Evolutionary conservation across 2,888 invertebrate species (phyloP).

Genomic region (Eilema griseolum): DNA sequence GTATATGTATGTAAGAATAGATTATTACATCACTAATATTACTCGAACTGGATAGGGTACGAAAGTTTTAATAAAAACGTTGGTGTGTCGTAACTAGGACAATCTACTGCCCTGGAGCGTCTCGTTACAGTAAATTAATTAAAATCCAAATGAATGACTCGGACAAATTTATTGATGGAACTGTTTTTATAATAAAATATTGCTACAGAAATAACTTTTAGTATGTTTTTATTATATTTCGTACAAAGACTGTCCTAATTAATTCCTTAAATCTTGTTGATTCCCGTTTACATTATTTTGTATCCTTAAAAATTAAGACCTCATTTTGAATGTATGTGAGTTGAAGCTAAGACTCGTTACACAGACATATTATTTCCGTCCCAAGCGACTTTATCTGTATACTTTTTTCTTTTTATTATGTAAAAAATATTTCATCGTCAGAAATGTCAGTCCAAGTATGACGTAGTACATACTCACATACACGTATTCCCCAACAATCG

Average conservation of each 20-base stretch:
- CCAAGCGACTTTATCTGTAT: background rate
- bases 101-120: constrained; percentile 56
- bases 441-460: background rate
- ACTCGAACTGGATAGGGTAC: constrained; percentile 38
- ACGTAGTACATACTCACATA: constrained; percentile 5
- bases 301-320: background rate
- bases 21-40: constrained; percentile 40
- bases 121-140: constrained; percentile 70
- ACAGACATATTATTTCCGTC: background rate
- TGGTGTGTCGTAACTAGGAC: constrained; percentile 48
- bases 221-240: too few relatives aligned
- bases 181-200: constrained; percentile 48
- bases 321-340: background rate
- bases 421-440: background rate
- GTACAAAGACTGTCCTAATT: too few relatives aligned
- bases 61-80: constrained; percentile 70
- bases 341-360: background rate
- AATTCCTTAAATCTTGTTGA: too few relatives aligned
- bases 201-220: too few relatives aligned
- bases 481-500: background rate
- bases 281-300: too few relatives aligned
- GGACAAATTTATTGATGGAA: constrained; percentile 61
- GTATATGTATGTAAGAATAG: background rate
- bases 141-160: constrained; percentile 68
- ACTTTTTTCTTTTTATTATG: background rate